Evolutionary conservation across 30 jellyfish, hydroid and myxozoan species (phyloP).

Genomic region (Hydra vulgaris): DNA sequence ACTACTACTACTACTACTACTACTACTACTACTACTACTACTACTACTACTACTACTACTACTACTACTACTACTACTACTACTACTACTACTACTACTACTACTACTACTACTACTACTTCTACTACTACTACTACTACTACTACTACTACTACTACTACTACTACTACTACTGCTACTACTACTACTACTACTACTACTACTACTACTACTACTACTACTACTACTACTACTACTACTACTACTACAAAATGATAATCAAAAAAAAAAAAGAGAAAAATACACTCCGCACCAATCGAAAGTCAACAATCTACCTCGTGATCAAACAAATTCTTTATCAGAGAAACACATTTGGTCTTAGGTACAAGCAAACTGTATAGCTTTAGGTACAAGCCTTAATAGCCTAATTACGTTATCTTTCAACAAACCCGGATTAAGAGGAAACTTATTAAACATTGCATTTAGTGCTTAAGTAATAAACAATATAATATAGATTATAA

Average conservation of each 20-base stretch:
- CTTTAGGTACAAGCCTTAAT: too few relatives aligned
- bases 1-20: conserved; percentile 6
- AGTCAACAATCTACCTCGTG: too few relatives aligned
- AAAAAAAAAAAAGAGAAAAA: too few relatives aligned
- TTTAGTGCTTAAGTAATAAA: too few relatives aligned
- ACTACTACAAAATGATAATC: conserved; percentile 1
- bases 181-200: conserved; percentile 5
- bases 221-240: conserved; percentile 10
- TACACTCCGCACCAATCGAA: too few relatives aligned
- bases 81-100: conserved; percentile 2
- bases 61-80: conserved; percentile 7
- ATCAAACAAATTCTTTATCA: too few relatives aligned
- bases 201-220: conserved; percentile 6
- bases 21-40: conserved; percentile 8
- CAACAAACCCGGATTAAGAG: too few relatives aligned
- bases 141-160: conserved; percentile 6
- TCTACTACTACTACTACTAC: conserved; percentile 1
- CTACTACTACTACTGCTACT: conserved; percentile 8
- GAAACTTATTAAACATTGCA: too few relatives aligned
- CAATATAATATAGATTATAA: too few relatives aligned
- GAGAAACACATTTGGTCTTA: too few relatives aligned
- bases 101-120: conserved; percentile 7
- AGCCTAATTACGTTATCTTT: too few relatives aligned
- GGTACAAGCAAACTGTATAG: too few relatives aligned
- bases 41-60: conserved; percentile 9